Percentiles rank a stretch among this genome's conserved stretches.
Conservation (phyloP, 2,113 vertebrate genomes). For the Speoplatyrhinus poulsoni region DNA sequence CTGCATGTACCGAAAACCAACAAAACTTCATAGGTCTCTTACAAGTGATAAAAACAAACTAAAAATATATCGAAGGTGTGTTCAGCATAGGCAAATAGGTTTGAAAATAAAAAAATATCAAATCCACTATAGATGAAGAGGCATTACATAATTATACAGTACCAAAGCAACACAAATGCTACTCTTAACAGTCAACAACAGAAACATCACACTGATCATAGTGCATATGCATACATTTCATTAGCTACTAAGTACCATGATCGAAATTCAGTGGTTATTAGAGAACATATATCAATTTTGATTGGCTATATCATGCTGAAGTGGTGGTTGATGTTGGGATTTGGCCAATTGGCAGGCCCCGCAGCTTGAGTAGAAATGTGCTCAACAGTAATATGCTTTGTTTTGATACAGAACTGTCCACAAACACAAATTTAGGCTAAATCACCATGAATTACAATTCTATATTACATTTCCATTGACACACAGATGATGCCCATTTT, state of each 20-base stretch:
- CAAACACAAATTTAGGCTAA: conserved; percentile 54
- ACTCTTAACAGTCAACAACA: conserved; percentile 18
- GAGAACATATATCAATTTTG: conserved; percentile 23
- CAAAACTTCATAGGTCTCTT: conserved; percentile 42
- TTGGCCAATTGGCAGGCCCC: conserved; percentile 9
- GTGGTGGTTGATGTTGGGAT: conserved; percentile 17
- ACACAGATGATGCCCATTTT: conserved; percentile 55
- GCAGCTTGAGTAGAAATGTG: conserved; percentile 39
- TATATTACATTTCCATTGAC: conserved; percentile 44
- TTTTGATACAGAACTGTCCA: conserved; percentile 51
- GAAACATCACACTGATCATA: conserved; percentile 15
- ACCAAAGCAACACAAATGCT: conserved; percentile 17
- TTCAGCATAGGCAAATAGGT: conserved; percentile 10
- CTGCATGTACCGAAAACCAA: conserved; percentile 32
- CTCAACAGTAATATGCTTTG: conserved; percentile 43
- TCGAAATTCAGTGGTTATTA: conserved; percentile 27
- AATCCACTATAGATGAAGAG: conserved; percentile 6
- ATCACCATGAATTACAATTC: conserved; percentile 56
- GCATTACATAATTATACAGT: not conserved
- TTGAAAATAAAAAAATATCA: not conserved
- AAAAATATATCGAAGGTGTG: conserved; percentile 52
- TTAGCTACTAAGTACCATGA: conserved; percentile 36
- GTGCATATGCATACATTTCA: conserved; percentile 14
- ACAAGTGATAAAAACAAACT: conserved; percentile 36
- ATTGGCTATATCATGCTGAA: conserved; percentile 39